Conservation (phyloP, 2,113 vertebrate species). For the Aleadryas rufinucha region DNA sequence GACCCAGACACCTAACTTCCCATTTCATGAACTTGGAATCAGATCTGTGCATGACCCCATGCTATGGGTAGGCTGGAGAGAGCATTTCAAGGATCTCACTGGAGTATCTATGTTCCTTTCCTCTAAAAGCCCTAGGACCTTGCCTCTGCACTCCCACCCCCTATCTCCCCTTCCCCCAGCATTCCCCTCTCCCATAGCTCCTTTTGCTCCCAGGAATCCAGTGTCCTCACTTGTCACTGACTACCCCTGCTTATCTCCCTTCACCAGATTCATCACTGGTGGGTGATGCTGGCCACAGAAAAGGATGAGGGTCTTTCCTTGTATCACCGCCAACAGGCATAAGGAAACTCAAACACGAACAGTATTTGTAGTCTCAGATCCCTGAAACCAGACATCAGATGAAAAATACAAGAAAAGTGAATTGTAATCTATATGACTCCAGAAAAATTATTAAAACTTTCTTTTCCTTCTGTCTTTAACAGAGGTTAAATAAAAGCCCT, state of each 20-base stretch:
- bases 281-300: neutral
- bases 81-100: neutral
- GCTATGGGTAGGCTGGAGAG: neutral
- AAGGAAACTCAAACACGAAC: neutral
- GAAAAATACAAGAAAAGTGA: neutral
- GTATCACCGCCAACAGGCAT: neutral
- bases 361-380: neutral
- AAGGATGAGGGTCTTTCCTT: neutral
- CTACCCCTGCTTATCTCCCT: neutral
- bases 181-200: neutral
- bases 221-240: neutral
- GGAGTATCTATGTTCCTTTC: neutral
- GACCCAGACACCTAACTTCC: neutral
- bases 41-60: neutral
- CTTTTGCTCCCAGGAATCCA: neutral
- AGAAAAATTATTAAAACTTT: neutral
- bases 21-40: neutral
- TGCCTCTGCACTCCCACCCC: neutral
- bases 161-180: neutral
- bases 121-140: neutral
- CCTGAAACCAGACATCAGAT: neutral
- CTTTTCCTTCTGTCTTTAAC: neutral
- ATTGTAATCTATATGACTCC: neutral
- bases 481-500: neutral
- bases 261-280: neutral